Conservation (phyloP, 2,888 invertebrate species). For the Endotricha flammealis region DNA sequence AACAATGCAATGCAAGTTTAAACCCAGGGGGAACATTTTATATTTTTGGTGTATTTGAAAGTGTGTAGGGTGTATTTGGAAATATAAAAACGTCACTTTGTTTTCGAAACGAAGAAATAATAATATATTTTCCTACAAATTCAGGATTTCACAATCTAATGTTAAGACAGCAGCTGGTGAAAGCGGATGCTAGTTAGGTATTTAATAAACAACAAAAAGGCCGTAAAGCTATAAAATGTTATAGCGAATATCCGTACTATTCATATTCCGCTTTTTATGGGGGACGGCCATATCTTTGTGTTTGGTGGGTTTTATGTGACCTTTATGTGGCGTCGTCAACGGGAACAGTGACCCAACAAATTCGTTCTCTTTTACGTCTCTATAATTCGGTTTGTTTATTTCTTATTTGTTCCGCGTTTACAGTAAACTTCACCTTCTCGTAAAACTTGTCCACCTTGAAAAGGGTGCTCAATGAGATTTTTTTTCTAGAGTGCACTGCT, state of each 20-base stretch:
- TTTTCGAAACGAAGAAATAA: too few species aligned
- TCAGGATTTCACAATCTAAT: too few species aligned
- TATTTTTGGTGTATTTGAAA: too few species aligned
- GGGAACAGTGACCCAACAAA: conserved; percentile 47
- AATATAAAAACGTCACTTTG: too few species aligned
- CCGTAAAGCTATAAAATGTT: conserved; percentile 53
- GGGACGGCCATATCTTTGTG: conserved; percentile 58
- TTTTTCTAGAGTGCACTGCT: too few species aligned
- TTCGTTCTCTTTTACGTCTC: conserved; percentile 40
- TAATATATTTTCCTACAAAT: too few species aligned
- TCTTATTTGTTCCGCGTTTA: conserved; percentile 19
- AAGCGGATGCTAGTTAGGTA: conserved; percentile 19
- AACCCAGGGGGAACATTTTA: too few species aligned
- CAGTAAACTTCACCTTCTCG: conserved; percentile 4
- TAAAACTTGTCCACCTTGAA: background rate
- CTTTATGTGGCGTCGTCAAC: conserved; percentile 43
- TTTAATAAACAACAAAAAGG: conserved; percentile 54
- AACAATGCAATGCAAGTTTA: too few species aligned
- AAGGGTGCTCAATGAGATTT: too few species aligned
- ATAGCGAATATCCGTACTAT: conserved; percentile 61
- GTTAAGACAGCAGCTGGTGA: background rate
- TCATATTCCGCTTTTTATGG: conserved; percentile 64
- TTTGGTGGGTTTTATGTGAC: conserved; percentile 61
- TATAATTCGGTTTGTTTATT: conserved; percentile 41
- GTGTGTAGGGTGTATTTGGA: too few species aligned